Conservation (phyloP, 1,140 invertebrate genomes). For the Cecropterus lyciades region DNA sequence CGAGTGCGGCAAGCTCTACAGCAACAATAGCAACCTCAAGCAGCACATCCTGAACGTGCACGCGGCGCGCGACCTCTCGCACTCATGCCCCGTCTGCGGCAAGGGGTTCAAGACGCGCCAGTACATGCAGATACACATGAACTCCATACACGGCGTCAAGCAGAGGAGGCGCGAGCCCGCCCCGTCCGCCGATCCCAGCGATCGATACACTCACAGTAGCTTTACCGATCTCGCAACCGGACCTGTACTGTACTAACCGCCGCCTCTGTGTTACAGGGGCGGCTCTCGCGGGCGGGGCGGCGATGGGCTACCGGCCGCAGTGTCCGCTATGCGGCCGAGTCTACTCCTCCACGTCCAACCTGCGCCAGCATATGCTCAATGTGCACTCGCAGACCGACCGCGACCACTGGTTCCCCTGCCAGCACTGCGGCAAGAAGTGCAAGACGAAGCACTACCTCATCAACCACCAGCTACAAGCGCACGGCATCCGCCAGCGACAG, state of each 20-base stretch:
- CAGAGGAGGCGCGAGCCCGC: conserved; percentile 82
- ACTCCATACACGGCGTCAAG: conserved; percentile 88
- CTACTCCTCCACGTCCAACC: conserved; percentile 89
- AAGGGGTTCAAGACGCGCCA: conserved; percentile 89
- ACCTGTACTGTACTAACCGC: conserved; percentile 64
- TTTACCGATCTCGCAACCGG: conserved; percentile 50
- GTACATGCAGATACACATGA: conserved; percentile 89
- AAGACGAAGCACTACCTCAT: conserved; percentile 91
- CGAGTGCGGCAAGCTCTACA: conserved; percentile 88
- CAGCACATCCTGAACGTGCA: conserved; percentile 91
- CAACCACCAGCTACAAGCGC: conserved; percentile 90
- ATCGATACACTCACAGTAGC: conserved; percentile 72
- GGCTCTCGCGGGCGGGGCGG: conserved; percentile 81
- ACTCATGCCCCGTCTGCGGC: conserved; percentile 87
- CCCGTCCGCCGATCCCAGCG: conserved; percentile 60
- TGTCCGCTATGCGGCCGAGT: conserved; percentile 88
- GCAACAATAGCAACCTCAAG: conserved; percentile 88
- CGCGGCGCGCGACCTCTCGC: conserved; percentile 87
- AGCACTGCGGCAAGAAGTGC: conserved; percentile 89
- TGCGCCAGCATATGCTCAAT: conserved; percentile 89
- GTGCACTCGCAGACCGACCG: conserved; percentile 89
- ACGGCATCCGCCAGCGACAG: conserved; percentile 87
- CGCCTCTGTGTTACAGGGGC: conserved; percentile 85
- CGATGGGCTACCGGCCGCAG: conserved; percentile 84
- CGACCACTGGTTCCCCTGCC: conserved; percentile 89